These are phyloP conservation scores for Scotopteryx bipunctaria DNA, from an alignment of 2,888 invertebrate species.

Conservation along the genomic window DNA sequence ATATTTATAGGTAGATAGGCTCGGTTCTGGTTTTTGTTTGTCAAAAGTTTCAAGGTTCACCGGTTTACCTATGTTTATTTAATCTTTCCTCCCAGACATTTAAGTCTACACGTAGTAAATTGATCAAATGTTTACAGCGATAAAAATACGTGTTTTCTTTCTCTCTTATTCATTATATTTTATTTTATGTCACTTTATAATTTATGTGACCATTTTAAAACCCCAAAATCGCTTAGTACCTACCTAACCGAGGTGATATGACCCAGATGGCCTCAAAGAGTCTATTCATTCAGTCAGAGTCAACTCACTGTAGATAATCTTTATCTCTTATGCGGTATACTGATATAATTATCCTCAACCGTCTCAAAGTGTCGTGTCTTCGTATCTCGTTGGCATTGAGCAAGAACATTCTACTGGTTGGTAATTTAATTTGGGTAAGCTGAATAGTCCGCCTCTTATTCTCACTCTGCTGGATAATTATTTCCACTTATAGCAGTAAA, in stretches of 20 bases:
- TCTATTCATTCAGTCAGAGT: neutral
- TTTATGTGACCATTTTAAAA: too few species aligned
- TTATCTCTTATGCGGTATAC: neutral
- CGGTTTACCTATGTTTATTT: too few species aligned
- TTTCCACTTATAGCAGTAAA: conserved; percentile 12
- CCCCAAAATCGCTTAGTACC: too few species aligned
- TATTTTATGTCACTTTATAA: too few species aligned
- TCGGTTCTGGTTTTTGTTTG: conserved; percentile 23
- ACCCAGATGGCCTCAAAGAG: too few species aligned
- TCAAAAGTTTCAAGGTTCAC: conserved; percentile 25
- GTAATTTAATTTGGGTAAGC: conserved; percentile 13
- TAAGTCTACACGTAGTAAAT: too few species aligned
- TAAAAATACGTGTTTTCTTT: too few species aligned
- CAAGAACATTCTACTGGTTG: conserved; percentile 1
- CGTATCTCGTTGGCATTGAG: neutral
- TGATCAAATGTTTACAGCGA: too few species aligned
- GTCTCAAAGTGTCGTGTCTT: conserved; percentile 5
- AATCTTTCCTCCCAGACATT: too few species aligned
- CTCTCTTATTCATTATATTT: too few species aligned
- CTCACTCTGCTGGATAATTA: conserved; percentile 14
- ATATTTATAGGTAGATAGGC: conserved; percentile 21
- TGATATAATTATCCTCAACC: neutral
- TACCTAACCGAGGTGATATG: too few species aligned
- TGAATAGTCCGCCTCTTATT: conserved; percentile 9
- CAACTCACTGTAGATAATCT: neutral